These are phyloP conservation scores for Papilio elwesi DNA, from an alignment of 2,888 invertebrate genomes.

Conservation along the genomic window DNA sequence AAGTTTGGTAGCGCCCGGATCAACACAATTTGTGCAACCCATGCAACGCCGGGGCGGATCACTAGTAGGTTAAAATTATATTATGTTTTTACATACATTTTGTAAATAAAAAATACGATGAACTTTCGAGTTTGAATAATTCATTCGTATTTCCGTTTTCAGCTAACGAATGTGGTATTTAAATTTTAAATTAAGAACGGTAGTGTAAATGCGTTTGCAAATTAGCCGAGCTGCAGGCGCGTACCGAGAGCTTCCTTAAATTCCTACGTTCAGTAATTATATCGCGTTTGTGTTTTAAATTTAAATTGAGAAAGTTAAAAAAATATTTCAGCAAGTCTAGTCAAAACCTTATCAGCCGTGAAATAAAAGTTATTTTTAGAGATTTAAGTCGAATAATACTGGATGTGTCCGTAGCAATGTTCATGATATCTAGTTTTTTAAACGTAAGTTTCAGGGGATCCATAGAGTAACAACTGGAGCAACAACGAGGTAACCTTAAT, in stretches of 20 bases:
- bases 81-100: too few species aligned
- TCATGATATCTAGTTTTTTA: too few species aligned
- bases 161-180: conserved; percentile 13
- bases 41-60: too few species aligned
- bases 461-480: too few species aligned
- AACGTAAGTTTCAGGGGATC: too few species aligned
- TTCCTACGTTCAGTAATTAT: conserved; percentile 20
- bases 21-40: too few species aligned
- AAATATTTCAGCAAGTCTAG: neutral
- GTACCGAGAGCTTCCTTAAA: conserved; percentile 1
- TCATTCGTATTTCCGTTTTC: conserved; percentile 8
- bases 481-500: too few species aligned
- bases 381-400: neutral
- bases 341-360: neutral
- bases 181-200: conserved; percentile 25
- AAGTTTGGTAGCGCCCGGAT: too few species aligned
- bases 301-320: neutral
- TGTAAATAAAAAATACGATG: too few species aligned
- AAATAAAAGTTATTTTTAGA: neutral
- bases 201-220: conserved; percentile 19
- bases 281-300: conserved; percentile 11
- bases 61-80: too few species aligned
- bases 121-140: neutral
- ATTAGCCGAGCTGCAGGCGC: conserved; percentile 20
- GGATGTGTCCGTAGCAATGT: too few species aligned